phyloP scores from a whole-genome alignment of 2,113 vertebrate species.

The Haemorhous mexicanus region DNA sequence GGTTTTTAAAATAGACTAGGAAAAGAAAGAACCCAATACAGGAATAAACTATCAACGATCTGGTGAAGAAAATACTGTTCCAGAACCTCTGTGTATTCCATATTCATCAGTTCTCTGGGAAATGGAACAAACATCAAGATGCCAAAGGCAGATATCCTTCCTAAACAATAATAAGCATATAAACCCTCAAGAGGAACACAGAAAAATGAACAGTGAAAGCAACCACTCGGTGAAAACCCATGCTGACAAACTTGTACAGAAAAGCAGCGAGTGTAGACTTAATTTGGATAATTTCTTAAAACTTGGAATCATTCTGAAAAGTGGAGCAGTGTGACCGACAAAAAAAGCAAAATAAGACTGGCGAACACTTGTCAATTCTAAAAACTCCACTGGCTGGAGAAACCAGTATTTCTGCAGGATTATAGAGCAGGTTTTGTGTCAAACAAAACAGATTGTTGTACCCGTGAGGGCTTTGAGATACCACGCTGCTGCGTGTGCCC shows the following conservation, averaged over 20 bases:
- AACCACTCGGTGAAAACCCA: background rate
- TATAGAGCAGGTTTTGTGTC: background rate
- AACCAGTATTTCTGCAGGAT: background rate
- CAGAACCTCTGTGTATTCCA: background rate
- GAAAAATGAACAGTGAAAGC: background rate
- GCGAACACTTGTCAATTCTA: background rate
- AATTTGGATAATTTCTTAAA: background rate
- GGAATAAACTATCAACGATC: background rate
- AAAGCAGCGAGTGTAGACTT: rapidly evolving
- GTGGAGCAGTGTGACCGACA: background rate
- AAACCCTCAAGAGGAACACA: background rate
- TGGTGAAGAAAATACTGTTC: background rate
- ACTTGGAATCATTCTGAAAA: background rate
- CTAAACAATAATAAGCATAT: background rate
- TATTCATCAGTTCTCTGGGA: background rate
- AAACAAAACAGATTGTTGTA: background rate
- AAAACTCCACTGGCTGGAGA: background rate
- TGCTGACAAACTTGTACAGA: background rate
- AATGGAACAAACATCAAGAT: background rate
- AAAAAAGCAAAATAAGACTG: background rate
- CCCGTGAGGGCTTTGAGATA: background rate
- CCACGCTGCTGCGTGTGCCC: background rate
- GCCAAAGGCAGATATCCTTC: background rate
- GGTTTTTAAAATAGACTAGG: background rate
- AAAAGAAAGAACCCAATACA: background rate